Evolutionary conservation across 2,113 vertebrate species (phyloP).

Genomic region (Psephotus haematonotus): DNA sequence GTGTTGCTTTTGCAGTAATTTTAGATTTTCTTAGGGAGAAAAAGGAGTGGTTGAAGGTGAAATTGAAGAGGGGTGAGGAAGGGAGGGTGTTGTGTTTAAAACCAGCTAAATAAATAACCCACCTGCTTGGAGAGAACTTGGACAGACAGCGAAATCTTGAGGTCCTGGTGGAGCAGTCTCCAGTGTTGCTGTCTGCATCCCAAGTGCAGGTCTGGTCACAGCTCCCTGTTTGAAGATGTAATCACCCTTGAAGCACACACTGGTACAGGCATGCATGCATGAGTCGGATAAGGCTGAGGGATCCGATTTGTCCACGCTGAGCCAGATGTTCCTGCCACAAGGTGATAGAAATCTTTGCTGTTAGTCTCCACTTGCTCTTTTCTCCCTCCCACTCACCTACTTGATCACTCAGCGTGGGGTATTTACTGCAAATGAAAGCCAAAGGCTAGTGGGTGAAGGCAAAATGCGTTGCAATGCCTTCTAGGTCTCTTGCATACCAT

Average conservation of each 20-base stretch:
- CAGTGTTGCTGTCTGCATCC: background rate
- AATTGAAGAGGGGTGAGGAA: background rate
- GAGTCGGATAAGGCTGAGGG: background rate
- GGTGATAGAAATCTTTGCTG: conserved; percentile 36
- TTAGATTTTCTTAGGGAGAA: background rate
- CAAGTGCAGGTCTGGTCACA: conserved; percentile 42
- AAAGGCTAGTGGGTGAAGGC: conserved; percentile 55
- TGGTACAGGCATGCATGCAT: conserved; percentile 27
- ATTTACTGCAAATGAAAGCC: conserved; percentile 56
- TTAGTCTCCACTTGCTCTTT: conserved; percentile 60
- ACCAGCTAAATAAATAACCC: background rate
- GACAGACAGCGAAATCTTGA: background rate
- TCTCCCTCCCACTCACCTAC: conserved; percentile 46
- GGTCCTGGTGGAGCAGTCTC: background rate
- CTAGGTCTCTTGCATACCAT: conserved; percentile 54
- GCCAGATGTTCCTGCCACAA: conserved; percentile 61
- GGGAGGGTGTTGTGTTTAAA: background rate
- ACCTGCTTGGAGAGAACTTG: background rate
- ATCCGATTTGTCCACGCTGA: background rate
- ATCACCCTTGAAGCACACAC: background rate
- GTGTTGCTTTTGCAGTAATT: background rate
- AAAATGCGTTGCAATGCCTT: conserved; percentile 32
- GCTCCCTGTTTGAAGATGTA: conserved; percentile 47
- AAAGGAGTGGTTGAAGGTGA: background rate
- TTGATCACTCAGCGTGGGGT: conserved; percentile 5